Evolutionary conservation across 2,797 vertebrate genomes (phyloP), one percentile per base, ranked within the genome.

Genomic region (Apodemus agrarius): DNA sequence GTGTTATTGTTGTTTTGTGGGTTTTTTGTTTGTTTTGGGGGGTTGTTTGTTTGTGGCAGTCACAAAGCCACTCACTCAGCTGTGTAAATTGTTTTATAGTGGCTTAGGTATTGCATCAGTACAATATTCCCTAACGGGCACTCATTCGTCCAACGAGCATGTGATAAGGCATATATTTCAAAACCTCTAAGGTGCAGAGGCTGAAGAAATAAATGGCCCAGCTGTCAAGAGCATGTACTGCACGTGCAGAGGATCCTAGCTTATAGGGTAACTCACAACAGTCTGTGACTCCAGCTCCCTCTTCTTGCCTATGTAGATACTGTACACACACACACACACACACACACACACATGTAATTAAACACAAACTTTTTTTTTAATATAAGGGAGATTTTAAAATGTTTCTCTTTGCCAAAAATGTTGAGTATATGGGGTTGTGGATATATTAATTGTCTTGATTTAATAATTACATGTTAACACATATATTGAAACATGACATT

Each of bases 61-160:
- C 61, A 65, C 10, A 43, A 92, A 86, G 34, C 26, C 21, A 67
- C 65, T 65, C 34, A 59, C 10, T n/a, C n/a, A n/a, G n/a, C 69
- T 12, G 93, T 34, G 74, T 76, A 72, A 57, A 88, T 81, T 92
- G 74, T 92, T 75, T 96, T 84, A 37, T 37, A 87, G 59, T 91
- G 75, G 78, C 54, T 94, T 86, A 54, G 79, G 61, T 21, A 91
- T 37, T 69, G 0, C 75, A 19, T 86, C 52, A 19, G 7, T 26
- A 83, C 59, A 26, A 13, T 21, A 52, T 81, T 87, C 29, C 54
- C 75, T 29, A 26, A 54, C 29, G 54, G 86, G 46, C 10, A 63
- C 72, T 37, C 67, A 31, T 37, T 91, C 1, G 29, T 79, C 79
- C 26, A n/a, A 34, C 6, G 80, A 93, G 57, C 16, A 3, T 43